Base-by-base conservation (phyloP, 2,797 vertebrate species). In the Brotula barbata region DNA sequence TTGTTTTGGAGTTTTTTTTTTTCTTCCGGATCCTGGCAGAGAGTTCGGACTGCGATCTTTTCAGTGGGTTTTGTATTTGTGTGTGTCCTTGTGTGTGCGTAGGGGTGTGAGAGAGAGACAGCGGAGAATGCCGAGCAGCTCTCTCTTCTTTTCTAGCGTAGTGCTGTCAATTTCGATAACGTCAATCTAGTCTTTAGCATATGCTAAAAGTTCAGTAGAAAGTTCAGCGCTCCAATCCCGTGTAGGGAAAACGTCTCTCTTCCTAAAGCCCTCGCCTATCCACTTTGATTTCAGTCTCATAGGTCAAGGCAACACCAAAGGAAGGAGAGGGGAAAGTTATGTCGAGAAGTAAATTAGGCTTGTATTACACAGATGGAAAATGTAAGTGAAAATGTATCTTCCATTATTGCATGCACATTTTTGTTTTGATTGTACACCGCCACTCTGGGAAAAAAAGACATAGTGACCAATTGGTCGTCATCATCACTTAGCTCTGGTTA, bases 401-500 rank as follows among this genome's bases (percentile, higher is more conserved):
- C 59, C 47, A 63, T 74, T 73, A 55, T 63, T 16, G 51, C 25
- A 7, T 70, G 63, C 68, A 74, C 7, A 19, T 59, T 67, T 64
- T 59, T 73, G 37, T 65, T 84, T 54, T 58, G 48, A 76, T 80
- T 80, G 75, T 47, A 22, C 41, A 65, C 78, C 43, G 19, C 53
- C 64, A 59, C 68, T 79, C 45, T 79, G 72, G 39, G 28, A 22
- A 44, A 43, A 48, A 68, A 68, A 75, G 58, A 39, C 17, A 75
- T 63, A 63, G 71, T 52, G 39, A 82, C 80, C 86, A 88, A 83
- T 89, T 85, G 85, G 80, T 88, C 80, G 90, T 90, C 88, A 88
- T 91, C 88, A 86, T 89, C 80, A 85, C 83, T 90, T 85, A 57
- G 58, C 78, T 82, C 83, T 60, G 61, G 81, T 84, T 89, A 87